Conservation (phyloP, 2,888 invertebrate genomes). For the Crepidodera aurea region DNA sequence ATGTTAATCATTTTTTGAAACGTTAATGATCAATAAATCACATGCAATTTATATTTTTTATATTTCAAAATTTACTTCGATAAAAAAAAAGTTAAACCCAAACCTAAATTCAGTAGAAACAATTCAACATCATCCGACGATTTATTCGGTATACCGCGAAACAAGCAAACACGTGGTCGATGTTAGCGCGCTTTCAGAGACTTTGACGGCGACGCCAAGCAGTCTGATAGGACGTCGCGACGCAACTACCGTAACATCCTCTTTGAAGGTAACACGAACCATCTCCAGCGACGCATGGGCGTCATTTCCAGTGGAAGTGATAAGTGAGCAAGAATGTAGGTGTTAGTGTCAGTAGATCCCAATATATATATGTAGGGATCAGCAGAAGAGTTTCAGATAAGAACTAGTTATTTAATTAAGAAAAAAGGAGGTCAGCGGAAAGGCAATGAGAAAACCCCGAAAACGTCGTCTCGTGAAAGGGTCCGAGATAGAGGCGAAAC, state of each 20-base stretch:
- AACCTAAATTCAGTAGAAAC: slow-evolving; percentile 1
- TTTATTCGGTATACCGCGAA: not conserved
- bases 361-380: not conserved
- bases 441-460: not conserved
- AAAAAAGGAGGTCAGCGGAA: not conserved
- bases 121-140: not conserved
- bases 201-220: slow-evolving; percentile 33
- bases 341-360: not conserved
- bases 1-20: no score
- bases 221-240: slow-evolving; percentile 42
- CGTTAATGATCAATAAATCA: no score
- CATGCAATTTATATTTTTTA: no score
- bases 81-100: no score
- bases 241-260: slow-evolving; percentile 39
- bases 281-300: slow-evolving; percentile 26
- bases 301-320: slow-evolving; percentile 13
- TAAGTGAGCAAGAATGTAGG: slow-evolving; percentile 15
- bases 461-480: not conserved
- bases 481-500: not conserved
- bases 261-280: slow-evolving; percentile 10
- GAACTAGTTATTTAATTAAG: not conserved
- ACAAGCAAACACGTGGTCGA: slow-evolving; percentile 33
- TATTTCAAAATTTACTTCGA: no score
- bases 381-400: not conserved
- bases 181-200: slow-evolving; percentile 12